These are phyloP conservation scores for Ictidomys tridecemlineatus DNA, from an alignment of 2,113 vertebrate species.

Conservation along the genomic window DNA sequence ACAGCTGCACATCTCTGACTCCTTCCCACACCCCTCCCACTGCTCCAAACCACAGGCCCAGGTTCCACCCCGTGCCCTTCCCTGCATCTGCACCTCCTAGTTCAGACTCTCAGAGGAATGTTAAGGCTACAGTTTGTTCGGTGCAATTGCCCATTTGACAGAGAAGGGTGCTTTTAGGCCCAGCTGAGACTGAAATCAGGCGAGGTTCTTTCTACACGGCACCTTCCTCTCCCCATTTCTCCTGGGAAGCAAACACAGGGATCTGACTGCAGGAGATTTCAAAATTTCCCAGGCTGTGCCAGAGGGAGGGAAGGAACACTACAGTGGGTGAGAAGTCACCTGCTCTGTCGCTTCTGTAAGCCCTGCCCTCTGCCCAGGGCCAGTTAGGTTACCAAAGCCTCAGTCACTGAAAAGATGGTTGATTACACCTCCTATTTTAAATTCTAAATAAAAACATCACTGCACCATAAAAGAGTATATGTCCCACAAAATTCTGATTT, in stretches of 20 bases:
- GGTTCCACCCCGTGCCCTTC: background rate
- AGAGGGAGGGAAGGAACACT: background rate
- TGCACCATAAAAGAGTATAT: background rate
- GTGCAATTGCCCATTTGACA: background rate
- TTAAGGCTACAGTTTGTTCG: background rate
- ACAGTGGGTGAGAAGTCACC: slow-evolving; percentile 77
- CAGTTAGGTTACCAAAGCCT: background rate
- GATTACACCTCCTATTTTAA: background rate
- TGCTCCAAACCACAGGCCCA: background rate
- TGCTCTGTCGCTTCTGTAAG: background rate
- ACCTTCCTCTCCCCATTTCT: slow-evolving; percentile 39
- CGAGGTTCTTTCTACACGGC: background rate
- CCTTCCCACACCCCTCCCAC: background rate
- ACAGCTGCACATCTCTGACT: slow-evolving; percentile 52
- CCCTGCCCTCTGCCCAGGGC: background rate
- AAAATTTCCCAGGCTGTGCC: slow-evolving; percentile 54
- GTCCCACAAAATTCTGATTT: slow-evolving; percentile 10
- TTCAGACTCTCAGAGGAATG: background rate
- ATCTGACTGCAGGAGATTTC: slow-evolving; percentile 67
- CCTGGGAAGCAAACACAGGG: slow-evolving; percentile 35
- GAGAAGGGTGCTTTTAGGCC: background rate
- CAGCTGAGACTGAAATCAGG: slow-evolving; percentile 44
- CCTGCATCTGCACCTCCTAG: background rate
- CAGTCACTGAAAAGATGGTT: background rate
- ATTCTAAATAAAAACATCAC: slow-evolving; percentile 43